Conservation (phyloP, 1,140 invertebrate species). For the Drosophila nigrodunni region DNA sequence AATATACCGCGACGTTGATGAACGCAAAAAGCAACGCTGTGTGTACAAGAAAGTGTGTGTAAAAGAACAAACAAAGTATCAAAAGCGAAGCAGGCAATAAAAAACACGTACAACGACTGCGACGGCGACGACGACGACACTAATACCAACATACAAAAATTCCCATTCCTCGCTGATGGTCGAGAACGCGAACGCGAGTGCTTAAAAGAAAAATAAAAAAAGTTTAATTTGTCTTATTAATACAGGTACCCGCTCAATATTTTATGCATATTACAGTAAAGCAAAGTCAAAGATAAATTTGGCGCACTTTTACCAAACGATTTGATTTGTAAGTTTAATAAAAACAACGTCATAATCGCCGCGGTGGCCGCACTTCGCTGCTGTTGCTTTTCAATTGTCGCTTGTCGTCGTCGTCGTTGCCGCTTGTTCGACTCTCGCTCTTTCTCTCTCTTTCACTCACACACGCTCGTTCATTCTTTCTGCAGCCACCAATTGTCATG, state of each 20-base stretch:
- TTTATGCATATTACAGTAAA: constrained; percentile 12
- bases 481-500: constrained; percentile 74
- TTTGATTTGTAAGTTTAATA: constrained; percentile 9
- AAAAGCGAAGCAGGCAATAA: constrained; percentile 69
- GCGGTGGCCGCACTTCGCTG: constrained; percentile 53
- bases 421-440: constrained; percentile 46
- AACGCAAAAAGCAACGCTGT: constrained; percentile 69
- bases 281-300: constrained; percentile 9
- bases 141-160: constrained; percentile 43
- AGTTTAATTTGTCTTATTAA: constrained; percentile 19
- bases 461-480: constrained; percentile 61
- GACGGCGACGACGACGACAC: constrained; percentile 39
- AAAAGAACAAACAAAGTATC: constrained; percentile 79
- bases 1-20: constrained; percentile 44
- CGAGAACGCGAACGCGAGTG: constrained; percentile 31
- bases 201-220: neutral
- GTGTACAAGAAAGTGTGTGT: constrained; percentile 69
- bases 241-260: constrained; percentile 13
- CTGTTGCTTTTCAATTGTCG: constrained; percentile 68
- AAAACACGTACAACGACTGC: constrained; percentile 54
- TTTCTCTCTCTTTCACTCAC: constrained; percentile 28
- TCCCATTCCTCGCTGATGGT: constrained; percentile 35
- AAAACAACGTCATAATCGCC: constrained; percentile 61
- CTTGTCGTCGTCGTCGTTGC: constrained; percentile 42
- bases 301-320: constrained; percentile 16